Conservation (phyloP, 2,113 vertebrate genomes). For the Bufo bufo region DNA sequence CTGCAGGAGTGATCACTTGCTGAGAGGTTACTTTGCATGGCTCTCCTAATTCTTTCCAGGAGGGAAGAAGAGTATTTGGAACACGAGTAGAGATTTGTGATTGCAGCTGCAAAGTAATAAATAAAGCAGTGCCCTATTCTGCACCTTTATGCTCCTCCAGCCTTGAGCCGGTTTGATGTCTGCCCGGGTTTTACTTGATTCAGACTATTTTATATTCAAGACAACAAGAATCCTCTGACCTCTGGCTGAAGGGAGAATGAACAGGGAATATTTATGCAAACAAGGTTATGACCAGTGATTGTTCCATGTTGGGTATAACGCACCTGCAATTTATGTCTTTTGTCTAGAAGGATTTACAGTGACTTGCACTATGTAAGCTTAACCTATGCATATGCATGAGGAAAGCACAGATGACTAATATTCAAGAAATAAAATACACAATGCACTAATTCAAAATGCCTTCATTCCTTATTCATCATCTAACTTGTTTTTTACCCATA, state of each 20-base stretch:
- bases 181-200: conserved; percentile 7
- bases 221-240: conserved; percentile 42
- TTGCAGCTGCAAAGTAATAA: conserved; percentile 56
- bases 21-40: conserved; percentile 30
- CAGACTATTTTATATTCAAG: conserved; percentile 30
- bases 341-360: neutral
- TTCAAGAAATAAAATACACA: neutral
- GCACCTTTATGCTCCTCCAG: conserved; percentile 20
- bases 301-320: conserved; percentile 18
- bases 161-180: conserved; percentile 37
- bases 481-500: too few relatives aligned
- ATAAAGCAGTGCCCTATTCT: conserved; percentile 29
- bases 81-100: conserved; percentile 55
- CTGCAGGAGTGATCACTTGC: conserved; percentile 45
- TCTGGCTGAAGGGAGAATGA: conserved; percentile 20
- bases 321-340: conserved; percentile 17
- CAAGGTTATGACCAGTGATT: conserved; percentile 18
- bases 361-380: neutral
- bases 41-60: conserved; percentile 36
- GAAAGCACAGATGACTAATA: neutral
- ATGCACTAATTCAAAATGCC: too few relatives aligned
- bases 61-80: conserved; percentile 30
- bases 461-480: too few relatives aligned
- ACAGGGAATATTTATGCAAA: conserved; percentile 33
- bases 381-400: neutral